Evolutionary conservation across 2,113 vertebrate genomes (phyloP).

Genomic region (Mobula hypostoma): DNA sequence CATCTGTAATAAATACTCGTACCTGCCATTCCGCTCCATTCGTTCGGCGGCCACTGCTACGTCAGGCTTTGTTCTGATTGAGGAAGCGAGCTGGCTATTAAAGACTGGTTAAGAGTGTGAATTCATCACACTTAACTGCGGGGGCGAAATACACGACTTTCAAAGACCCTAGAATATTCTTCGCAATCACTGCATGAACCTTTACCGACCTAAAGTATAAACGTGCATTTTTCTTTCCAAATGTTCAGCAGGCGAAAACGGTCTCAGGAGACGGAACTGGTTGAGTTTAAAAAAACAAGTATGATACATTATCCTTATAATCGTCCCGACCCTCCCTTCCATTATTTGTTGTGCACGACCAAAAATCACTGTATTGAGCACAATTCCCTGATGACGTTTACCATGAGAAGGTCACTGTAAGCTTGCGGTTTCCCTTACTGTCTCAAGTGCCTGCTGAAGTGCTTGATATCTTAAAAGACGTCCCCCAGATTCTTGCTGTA

Average conservation of each 20-base stretch:
- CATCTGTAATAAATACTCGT: constrained; percentile 64
- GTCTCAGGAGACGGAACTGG: constrained; percentile 37
- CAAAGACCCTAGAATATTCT: constrained; percentile 35
- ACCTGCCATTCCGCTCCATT: constrained; percentile 64
- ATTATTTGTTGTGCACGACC: background rate
- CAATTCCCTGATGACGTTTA: constrained; percentile 31
- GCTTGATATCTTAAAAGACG: constrained; percentile 5
- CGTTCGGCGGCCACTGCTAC: constrained; percentile 61
- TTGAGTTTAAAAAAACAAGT: constrained; percentile 36
- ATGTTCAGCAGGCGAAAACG: constrained; percentile 37
- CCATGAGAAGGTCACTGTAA: background rate
- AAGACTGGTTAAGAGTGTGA: constrained; percentile 55
- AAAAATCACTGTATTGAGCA: background rate
- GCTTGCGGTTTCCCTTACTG: background rate
- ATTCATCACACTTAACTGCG: constrained; percentile 60
- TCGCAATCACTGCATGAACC: background rate
- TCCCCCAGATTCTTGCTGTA: background rate
- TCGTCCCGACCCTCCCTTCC: background rate
- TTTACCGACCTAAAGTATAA: constrained; percentile 44
- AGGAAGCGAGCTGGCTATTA: constrained; percentile 52
- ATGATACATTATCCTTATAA: background rate
- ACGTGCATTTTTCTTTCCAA: constrained; percentile 32
- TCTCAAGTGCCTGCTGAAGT: background rate
- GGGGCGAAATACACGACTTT: constrained; percentile 42
- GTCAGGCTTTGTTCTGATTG: constrained; percentile 64